Base-by-base conservation (phyloP, 2,797 vertebrate genomes). In the Cygnus olor region DNA sequence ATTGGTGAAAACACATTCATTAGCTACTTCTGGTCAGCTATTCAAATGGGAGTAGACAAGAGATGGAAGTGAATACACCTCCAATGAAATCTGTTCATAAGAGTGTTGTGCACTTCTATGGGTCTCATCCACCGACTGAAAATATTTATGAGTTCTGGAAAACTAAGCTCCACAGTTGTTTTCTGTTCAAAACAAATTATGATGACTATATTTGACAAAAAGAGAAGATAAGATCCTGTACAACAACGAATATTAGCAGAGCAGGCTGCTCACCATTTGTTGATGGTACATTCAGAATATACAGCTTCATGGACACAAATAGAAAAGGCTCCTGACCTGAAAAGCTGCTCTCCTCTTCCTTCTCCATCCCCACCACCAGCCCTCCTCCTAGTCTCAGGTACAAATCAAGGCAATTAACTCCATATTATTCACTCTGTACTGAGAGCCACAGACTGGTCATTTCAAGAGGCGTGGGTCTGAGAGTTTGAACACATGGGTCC, bases 391-490 rank as follows among this genome's bases (percentile, higher is more conserved):
- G 2, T 14, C 30, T 63, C 21, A 36, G 69, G 60, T 36, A 32
- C 27, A 9, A 73, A 58, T 38, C 17, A 32, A 40, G 18, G 49
- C 40, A 36, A 7, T 28, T 49, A 38, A 24, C 13, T 69, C 38
- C 2, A 0, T 17, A 24, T 44, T 32, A 45, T 34, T 61, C 16
- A 28, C 8, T 51, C 17, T 15, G 3, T 60, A 38, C 57, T 65
- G 72, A 47, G 27, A 84, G 19, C 36, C 71, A 58, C 24, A 28
- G 40, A 32, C 17, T 57, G 49, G 57, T 42, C 19, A 11, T 68
- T 28, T 77, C 58, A 21, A 64, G 18, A 63, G 21, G 32, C 28
- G 21, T 1, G 6, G 4, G n/a, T 47, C 13, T 40, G n/a, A 57
- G 45, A 57, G 49, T 65, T 17, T 61, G 45, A 51, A 57, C 63